Conservation (phyloP, 2,113 vertebrate species). For the pig (Sus scrofa) region DNA sequence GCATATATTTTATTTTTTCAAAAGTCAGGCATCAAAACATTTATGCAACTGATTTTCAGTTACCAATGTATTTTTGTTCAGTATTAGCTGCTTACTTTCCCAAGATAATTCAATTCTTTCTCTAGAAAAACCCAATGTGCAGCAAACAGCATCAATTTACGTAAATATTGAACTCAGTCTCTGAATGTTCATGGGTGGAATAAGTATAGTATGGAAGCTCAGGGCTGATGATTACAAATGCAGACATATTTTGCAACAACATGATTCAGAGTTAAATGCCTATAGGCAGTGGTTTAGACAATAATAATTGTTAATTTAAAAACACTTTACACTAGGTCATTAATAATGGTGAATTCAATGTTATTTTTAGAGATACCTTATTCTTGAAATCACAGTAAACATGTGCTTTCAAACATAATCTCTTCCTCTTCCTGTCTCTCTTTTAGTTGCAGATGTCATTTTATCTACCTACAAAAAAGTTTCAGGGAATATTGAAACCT, state of each 20-base stretch:
- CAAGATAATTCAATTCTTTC: not conserved
- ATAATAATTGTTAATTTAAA: not conserved
- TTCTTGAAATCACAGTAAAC: conserved; percentile 4
- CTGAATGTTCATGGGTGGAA: no score
- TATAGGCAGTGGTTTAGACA: not conserved
- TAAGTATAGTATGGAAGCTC: not conserved
- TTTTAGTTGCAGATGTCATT: not conserved
- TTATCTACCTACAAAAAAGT: not conserved
- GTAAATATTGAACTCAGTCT: not conserved
- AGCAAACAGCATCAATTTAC: not conserved
- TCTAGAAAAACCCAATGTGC: not conserved
- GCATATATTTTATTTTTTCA: not conserved
- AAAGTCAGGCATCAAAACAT: not conserved
- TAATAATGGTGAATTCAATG: not conserved
- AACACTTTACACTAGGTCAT: not conserved
- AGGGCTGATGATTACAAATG: not conserved
- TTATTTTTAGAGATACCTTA: not conserved
- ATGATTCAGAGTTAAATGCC: not conserved
- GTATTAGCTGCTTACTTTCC: not conserved
- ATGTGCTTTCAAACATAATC: not conserved
- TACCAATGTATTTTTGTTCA: not conserved
- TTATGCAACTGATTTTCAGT: not conserved
- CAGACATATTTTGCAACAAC: not conserved
- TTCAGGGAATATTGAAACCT: not conserved
- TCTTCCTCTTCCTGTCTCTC: not conserved